Base-by-base conservation (phyloP, 2,888 invertebrate species). In the Tinea trinotella region DNA sequence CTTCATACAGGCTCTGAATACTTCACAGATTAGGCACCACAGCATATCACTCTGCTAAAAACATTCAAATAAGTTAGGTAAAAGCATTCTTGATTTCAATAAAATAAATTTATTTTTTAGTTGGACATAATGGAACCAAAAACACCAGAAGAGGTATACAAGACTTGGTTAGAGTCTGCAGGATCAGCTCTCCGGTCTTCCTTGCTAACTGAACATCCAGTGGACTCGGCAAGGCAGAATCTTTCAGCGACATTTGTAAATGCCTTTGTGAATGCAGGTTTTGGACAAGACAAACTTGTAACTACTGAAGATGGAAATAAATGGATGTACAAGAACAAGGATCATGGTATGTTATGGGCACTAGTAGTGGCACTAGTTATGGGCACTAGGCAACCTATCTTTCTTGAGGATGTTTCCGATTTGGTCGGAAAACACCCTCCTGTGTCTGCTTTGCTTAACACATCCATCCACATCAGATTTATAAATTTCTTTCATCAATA, bases 61-160 rank as follows among this genome's bases (percentile, higher is more conserved):
- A n/a, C n/a, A n/a, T n/a, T n/a, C n/a, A n/a, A n/a, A n/a, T n/a
- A n/a, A n/a, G n/a, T n/a, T n/a, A n/a, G n/a, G n/a, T n/a, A n/a
- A n/a, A n/a, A n/a, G n/a, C n/a, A n/a, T n/a, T n/a, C n/a, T n/a
- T n/a, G n/a, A n/a, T n/a, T n/a, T 30, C 22, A 22, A 22, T 35
- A 3, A 46, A 15, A 19, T 7, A 7, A 40, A 7, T 48, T 48
- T 9, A 48, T 56, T 56, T 64, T 71, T 40, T 69, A 93, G 91
- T 88, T 99, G 64, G 99, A 99, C 74, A 98, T 99, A 60, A 95
- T 99, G 94, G 99, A 99, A 72, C 97, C 99, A 0, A 99, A 99
- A 85, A 93, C 95, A 0, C 99, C 99, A 0, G 99, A 99, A 74
- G 99, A 99, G 71, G 98, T 99, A 9, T 99, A 99, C 84, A 99